Evolutionary conservation across 2,888 invertebrate genomes (phyloP).

Genomic region (Arrhopalites spinosus): DNA sequence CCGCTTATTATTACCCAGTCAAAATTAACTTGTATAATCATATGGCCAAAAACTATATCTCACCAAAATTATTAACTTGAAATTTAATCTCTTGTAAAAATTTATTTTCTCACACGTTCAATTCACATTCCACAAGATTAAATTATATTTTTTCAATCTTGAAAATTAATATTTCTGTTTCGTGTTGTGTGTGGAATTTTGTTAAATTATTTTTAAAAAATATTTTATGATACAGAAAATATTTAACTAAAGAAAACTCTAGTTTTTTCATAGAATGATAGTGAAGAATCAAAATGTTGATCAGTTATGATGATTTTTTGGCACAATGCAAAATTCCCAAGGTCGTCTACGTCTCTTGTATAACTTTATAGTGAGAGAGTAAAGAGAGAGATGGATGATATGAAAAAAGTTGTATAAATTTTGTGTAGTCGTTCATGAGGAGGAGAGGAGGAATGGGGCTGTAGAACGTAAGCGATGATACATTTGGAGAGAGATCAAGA

Average conservation of each 20-base stretch:
- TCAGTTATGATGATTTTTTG: too few relatives aligned
- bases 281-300: too few relatives aligned
- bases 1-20: too few relatives aligned
- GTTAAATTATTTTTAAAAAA: not conserved
- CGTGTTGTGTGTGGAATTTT: not conserved
- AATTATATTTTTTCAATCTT: not conserved
- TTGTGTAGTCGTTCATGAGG: too few relatives aligned
- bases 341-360: too few relatives aligned
- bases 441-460: too few relatives aligned
- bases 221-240: too few relatives aligned
- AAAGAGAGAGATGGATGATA: not conserved
- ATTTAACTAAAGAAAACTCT: too few relatives aligned
- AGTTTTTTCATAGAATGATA: too few relatives aligned
- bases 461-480: constrained; percentile 9
- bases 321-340: not conserved
- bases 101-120: too few relatives aligned
- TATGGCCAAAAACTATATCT: not conserved
- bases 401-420: not conserved
- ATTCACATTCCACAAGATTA: not conserved
- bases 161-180: not conserved
- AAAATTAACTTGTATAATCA: not conserved
- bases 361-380: not conserved
- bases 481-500: constrained; percentile 31
- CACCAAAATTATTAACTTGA: too few relatives aligned
- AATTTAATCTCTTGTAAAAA: too few relatives aligned